phyloP scores from a whole-genome alignment of 2,113 vertebrate genomes.

The Murina feae region DNA sequence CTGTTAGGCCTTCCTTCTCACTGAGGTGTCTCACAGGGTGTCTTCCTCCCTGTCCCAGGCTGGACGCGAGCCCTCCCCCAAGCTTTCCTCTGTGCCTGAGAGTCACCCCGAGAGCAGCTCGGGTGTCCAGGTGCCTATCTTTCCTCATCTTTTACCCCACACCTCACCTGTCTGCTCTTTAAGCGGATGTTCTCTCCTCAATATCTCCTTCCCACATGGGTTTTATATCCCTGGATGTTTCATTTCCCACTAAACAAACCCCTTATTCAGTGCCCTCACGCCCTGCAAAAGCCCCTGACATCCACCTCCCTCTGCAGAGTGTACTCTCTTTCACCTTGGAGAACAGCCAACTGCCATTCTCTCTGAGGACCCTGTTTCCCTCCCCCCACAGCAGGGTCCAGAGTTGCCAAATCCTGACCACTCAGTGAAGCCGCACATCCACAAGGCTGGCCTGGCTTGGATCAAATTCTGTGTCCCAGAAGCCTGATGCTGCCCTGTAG shows the following conservation, averaged over 20 bases:
- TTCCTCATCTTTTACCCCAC: background rate
- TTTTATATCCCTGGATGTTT: background rate
- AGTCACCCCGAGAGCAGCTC: background rate
- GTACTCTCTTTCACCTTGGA: background rate
- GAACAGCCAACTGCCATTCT: background rate
- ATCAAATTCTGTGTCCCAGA: background rate
- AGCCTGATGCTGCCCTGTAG: background rate
- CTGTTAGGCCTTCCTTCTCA: rapidly evolving
- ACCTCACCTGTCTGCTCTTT: background rate
- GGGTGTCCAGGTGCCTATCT: background rate
- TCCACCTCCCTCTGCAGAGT: background rate
- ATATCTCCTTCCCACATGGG: rapidly evolving
- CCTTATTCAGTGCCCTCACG: background rate
- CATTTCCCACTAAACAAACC: background rate
- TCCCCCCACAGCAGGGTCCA: background rate
- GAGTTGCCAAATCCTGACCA: background rate
- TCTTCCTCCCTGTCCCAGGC: background rate
- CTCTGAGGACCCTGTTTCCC: background rate
- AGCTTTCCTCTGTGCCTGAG: background rate
- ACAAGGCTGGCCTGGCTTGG: background rate
- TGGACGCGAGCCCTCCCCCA: background rate
- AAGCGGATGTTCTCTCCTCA: background rate
- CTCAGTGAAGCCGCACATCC: background rate
- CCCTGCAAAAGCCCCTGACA: background rate
- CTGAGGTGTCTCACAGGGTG: background rate